Conservation (phyloP, 2,888 invertebrate species). For the Chrysodeixis includens region DNA sequence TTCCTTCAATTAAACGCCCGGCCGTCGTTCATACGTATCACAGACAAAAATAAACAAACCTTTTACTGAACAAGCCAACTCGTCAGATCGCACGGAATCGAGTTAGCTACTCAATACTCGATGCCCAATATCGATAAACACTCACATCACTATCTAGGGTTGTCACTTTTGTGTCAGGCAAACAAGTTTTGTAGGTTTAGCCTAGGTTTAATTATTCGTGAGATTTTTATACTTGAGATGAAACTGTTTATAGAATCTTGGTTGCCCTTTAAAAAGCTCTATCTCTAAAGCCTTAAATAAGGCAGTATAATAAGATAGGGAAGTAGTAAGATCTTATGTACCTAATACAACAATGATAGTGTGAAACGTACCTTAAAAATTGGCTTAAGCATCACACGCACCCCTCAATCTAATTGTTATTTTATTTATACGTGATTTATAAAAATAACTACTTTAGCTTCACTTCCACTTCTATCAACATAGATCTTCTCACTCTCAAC, state of each 20-base stretch:
- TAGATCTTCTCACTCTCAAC: no score
- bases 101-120: slow-evolving; percentile 46
- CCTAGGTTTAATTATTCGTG: not conserved
- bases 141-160: slow-evolving; percentile 1
- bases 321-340: not conserved
- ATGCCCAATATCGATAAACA: slow-evolving; percentile 39
- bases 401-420: no score
- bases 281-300: not conserved
- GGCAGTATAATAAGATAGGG: not conserved
- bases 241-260: not conserved
- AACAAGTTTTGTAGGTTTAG: not conserved
- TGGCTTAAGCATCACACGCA: no score
- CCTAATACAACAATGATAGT: no score
- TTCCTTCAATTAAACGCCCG: not conserved
- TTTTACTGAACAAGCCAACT: slow-evolving; percentile 21
- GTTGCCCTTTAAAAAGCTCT: no score
- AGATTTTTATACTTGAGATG: not conserved
- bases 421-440: no score
- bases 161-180: slow-evolving; percentile 7
- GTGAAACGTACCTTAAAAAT: no score
- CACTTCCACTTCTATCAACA: no score
- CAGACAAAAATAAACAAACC: slow-evolving; percentile 27
- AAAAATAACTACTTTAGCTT: no score
- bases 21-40: not conserved
- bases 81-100: slow-evolving; percentile 40